phyloP scores from a whole-genome alignment of 2,797 vertebrate genomes.

The Alfaro cultratus region DNA sequence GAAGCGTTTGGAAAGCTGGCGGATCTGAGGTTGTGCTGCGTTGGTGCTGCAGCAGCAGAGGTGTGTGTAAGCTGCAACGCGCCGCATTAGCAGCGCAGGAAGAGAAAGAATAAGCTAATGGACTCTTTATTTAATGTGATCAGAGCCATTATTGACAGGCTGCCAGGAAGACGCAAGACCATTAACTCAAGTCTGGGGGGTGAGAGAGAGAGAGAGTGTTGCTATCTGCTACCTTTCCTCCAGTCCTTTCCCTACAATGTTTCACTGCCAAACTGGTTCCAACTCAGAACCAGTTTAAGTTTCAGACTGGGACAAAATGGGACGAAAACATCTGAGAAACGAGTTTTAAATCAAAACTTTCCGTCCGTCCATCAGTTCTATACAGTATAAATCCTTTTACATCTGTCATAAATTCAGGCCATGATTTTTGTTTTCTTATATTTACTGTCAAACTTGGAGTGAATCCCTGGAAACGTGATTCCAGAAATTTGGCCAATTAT shows the following conservation, averaged over 20 bases:
- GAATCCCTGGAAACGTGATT: background rate
- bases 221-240: conserved; percentile 86
- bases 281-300: background rate
- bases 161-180: conserved; percentile 97
- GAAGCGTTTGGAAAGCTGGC: conserved; percentile 38
- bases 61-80: conserved; percentile 70
- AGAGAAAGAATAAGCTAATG: conserved; percentile 95
- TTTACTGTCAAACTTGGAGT: background rate
- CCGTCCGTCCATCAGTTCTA: background rate
- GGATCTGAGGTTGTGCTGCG: conserved; percentile 54
- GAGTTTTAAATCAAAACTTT: too few relatives aligned
- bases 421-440: background rate
- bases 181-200: conserved; percentile 89
- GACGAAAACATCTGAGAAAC: background rate
- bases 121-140: conserved; percentile 99
- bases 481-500: background rate
- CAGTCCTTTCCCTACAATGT: conserved; percentile 70
- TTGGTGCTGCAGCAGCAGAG: conserved; percentile 55
- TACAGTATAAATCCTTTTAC: background rate
- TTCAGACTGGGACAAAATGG: background rate
- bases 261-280: conserved; percentile 48
- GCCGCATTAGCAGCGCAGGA: conserved; percentile 78
- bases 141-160: conserved; percentile 99
- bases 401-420: background rate
- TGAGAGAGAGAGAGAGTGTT: background rate